phyloP scores from a whole-genome alignment of 2,888 invertebrate genomes.

The Lottia scabra region DNA sequence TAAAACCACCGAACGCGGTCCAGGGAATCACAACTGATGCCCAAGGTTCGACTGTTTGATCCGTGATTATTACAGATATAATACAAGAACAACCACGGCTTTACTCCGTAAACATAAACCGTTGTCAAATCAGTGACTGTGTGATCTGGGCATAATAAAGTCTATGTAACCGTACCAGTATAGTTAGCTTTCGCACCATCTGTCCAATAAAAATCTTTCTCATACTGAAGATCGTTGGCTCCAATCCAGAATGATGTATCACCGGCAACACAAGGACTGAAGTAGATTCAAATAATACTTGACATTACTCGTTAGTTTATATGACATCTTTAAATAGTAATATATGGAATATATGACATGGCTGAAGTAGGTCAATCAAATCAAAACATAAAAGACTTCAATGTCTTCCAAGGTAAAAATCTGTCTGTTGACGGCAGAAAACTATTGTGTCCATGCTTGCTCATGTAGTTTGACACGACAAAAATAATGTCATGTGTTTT shows the following conservation, averaged over 20 bases:
- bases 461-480: no score
- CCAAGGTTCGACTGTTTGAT: no score
- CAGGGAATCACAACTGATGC: no score
- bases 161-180: conserved; percentile 76
- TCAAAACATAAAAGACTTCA: neutral
- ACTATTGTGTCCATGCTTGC: no score
- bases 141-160: no score
- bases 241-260: conserved; percentile 79
- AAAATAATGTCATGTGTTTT: no score
- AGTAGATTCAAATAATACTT: neutral
- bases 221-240: conserved; percentile 81
- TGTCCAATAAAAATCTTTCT: conserved; percentile 85
- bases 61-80: no score
- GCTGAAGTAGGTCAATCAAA: conserved; percentile 1
- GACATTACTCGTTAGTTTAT: neutral
- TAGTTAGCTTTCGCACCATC: conserved; percentile 81
- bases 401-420: neutral
- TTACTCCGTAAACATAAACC: no score
- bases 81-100: no score
- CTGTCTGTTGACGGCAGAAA: no score
- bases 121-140: no score
- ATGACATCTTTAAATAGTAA: neutral
- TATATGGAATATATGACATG: neutral
- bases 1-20: no score
- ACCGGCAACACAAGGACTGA: conserved; percentile 7